Conservation (phyloP, 2,797 vertebrate species). For the Manis javanica region DNA sequence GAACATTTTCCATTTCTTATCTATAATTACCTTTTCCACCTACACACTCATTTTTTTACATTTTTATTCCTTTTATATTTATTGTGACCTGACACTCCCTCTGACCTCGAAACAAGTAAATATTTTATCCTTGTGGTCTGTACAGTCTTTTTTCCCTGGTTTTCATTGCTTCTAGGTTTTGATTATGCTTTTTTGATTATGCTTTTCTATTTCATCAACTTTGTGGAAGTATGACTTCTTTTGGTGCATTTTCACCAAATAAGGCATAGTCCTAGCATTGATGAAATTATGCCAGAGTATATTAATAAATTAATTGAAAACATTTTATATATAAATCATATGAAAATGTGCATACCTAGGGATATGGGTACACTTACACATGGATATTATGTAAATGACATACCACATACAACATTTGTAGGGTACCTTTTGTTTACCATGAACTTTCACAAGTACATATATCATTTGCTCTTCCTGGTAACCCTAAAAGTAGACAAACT, state of each 20-base stretch:
- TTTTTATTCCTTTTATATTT: conserved; percentile 36
- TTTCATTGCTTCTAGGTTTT: background rate
- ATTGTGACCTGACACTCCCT: background rate
- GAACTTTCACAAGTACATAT: background rate
- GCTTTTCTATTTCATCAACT: conserved; percentile 48
- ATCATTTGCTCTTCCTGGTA: background rate
- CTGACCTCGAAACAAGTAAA: background rate
- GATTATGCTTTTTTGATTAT: conserved; percentile 42
- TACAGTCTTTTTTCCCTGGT: background rate
- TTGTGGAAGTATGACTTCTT: conserved; percentile 39
- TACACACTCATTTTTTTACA: conserved; percentile 24
- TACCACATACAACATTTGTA: background rate
- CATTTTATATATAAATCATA: background rate
- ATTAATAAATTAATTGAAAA: conserved; percentile 7
- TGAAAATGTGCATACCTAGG: background rate
- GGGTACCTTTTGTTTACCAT: background rate
- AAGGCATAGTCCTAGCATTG: background rate
- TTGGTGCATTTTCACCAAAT: conserved; percentile 26
- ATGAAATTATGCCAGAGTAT: background rate
- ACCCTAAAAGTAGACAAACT: background rate
- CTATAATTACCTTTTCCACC: background rate
- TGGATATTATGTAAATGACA: background rate
- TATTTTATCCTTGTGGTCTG: background rate
- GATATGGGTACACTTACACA: background rate
- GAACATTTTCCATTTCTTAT: background rate